These are phyloP conservation scores for Myiagra hebetior DNA, from an alignment of 2,113 vertebrate species.

Conservation along the genomic window DNA sequence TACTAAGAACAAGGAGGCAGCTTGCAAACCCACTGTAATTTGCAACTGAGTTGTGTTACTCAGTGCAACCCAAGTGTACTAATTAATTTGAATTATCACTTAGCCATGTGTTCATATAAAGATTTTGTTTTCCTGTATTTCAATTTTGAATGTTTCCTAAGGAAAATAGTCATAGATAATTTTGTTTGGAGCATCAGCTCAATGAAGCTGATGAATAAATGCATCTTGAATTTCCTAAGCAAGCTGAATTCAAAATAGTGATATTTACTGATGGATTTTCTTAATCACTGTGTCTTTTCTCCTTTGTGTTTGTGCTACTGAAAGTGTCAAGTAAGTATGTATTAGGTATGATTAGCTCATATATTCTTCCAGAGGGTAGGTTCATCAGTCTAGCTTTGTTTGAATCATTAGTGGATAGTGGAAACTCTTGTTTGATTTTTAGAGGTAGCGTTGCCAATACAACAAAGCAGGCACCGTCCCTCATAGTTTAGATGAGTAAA, in stretches of 20 bases:
- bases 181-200: slow-evolving; percentile 8
- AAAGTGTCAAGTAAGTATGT: background rate
- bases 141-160: slow-evolving; percentile 20
- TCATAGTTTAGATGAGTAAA: background rate
- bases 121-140: background rate
- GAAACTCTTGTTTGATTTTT: background rate
- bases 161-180: background rate
- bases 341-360: background rate
- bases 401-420: background rate
- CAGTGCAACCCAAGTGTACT: background rate
- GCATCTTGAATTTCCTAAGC: background rate
- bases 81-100: slow-evolving; percentile 34
- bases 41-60: slow-evolving; percentile 3
- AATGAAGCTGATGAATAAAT: slow-evolving; percentile 5
- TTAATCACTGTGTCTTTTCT: background rate
- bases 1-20: background rate
- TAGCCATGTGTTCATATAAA: background rate
- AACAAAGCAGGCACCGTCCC: background rate
- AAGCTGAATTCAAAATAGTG: background rate
- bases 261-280: background rate
- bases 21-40: background rate
- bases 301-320: background rate
- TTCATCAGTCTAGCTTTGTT: background rate
- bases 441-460: background rate
- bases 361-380: background rate